Conservation (phyloP, 2,113 vertebrate genomes). For the Pygathrix nemaeus region DNA sequence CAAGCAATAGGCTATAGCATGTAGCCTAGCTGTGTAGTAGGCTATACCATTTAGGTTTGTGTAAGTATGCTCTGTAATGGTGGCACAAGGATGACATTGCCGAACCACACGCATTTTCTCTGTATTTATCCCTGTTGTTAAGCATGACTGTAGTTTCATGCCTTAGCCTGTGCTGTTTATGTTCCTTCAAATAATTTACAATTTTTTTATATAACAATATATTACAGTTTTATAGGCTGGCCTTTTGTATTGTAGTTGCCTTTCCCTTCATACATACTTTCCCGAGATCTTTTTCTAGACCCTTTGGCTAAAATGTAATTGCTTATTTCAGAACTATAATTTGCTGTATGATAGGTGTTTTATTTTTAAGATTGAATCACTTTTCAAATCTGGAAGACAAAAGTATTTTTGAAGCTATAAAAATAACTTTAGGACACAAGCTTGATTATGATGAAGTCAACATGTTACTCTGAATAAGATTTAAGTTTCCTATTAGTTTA, state of each 20-base stretch:
- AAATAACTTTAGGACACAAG: slow-evolving; percentile 48
- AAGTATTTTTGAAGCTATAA: slow-evolving; percentile 54
- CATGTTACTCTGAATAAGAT: background rate
- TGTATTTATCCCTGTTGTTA: background rate
- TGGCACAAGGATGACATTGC: background rate
- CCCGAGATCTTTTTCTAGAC: slow-evolving; percentile 49
- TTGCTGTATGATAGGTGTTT: background rate
- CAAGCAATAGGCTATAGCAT: background rate
- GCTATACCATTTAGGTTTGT: background rate
- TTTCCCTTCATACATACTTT: background rate
- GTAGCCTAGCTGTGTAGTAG: background rate
- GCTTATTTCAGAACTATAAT: slow-evolving; percentile 67
- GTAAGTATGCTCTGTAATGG: background rate
- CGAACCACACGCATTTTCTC: background rate
- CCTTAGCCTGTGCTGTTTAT: background rate
- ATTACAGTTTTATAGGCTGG: background rate
- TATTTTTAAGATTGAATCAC: slow-evolving; percentile 64
- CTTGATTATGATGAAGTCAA: slow-evolving; percentile 40
- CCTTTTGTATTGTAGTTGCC: slow-evolving; percentile 38
- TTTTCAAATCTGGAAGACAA: slow-evolving; percentile 57
- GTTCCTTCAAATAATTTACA: background rate
- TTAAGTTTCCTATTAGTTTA: slow-evolving; percentile 28
- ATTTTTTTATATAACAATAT: background rate
- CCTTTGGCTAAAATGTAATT: slow-evolving; percentile 57
- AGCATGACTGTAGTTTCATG: background rate